phyloP scores from a whole-genome alignment of 2,113 vertebrate genomes.

The Grammomys dolichurus region DNA sequence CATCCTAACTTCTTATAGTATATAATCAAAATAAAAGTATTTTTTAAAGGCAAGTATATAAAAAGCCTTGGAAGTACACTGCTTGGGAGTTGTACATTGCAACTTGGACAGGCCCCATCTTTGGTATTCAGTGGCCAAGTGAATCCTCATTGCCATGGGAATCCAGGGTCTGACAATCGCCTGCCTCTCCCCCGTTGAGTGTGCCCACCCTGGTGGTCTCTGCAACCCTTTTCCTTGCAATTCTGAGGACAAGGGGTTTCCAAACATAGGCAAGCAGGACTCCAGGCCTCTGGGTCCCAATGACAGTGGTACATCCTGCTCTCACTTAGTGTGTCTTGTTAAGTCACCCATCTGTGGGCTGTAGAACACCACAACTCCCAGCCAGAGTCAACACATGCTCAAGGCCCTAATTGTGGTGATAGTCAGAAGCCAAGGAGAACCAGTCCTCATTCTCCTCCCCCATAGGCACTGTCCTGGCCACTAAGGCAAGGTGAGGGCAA shows the following conservation, averaged over 20 bases:
- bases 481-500: neutral
- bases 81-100: neutral
- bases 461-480: neutral
- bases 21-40: too few species aligned
- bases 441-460: too few species aligned
- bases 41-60: too few species aligned
- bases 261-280: neutral
- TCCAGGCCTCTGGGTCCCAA: neutral
- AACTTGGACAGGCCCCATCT: neutral
- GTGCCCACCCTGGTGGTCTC: neutral
- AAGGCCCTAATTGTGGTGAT: neutral
- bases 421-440: neutral
- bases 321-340: neutral
- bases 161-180: too few species aligned
- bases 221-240: neutral
- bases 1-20: neutral
- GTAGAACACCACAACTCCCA: neutral
- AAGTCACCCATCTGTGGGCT: neutral
- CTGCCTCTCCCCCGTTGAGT: rapidly evolving
- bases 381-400: neutral
- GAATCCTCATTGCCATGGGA: neutral
- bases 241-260: neutral
- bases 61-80: neutral
- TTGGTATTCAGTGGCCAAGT: neutral
- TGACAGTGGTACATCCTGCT: neutral